Evolutionary conservation across 2,113 vertebrate genomes (phyloP), one percentile per base, ranked within the genome.

Genomic region (Centropristis striata): DNA sequence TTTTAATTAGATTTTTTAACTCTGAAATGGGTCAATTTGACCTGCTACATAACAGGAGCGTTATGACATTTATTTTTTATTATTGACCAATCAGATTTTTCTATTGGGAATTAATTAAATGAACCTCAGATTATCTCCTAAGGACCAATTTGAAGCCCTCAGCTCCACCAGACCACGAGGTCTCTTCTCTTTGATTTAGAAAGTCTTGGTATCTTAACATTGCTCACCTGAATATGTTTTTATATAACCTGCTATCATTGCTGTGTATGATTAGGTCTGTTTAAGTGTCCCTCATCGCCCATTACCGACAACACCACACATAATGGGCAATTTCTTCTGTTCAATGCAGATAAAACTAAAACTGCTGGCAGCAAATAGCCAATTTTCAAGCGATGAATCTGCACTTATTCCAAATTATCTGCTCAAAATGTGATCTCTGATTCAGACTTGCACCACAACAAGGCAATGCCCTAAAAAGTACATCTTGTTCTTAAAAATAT

Each of bases 401-500:
- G 25, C 20, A 47, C 49, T 37, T 14, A 20, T 20, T 44, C 23
- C 20, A 53, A 37, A 66, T 46, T 14, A 69, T 60, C 14, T 16
- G 21, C 49, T 44, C 2, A 59, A 16, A 28, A 46, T 63, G 15
- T 7, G 6, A 37, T 63, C 28, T 49, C 47, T 28, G 3, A 42
- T 14, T 69, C 66, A 51, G 44, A 42, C 11, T 59, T 21, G 37
- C 63, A 39, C 0, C 21, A 28, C 13, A 65, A 46, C 10, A 42
- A 55, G 5, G 54, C 13, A 36, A 36, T 18, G 6, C 3, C 25
- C 42, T 21, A 15, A 32, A 68, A 25, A 25, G 4, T 42, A 4
- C 49, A 63, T 47, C 25, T 36, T 50, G 7, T 28, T 41, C 36
- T 51, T 53, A 18, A 9, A 77, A 68, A 69, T 23, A 60, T 77